These are phyloP conservation scores for Anguilla obscura DNA, from an alignment of 2,797 vertebrate species.

Conservation along the genomic window DNA sequence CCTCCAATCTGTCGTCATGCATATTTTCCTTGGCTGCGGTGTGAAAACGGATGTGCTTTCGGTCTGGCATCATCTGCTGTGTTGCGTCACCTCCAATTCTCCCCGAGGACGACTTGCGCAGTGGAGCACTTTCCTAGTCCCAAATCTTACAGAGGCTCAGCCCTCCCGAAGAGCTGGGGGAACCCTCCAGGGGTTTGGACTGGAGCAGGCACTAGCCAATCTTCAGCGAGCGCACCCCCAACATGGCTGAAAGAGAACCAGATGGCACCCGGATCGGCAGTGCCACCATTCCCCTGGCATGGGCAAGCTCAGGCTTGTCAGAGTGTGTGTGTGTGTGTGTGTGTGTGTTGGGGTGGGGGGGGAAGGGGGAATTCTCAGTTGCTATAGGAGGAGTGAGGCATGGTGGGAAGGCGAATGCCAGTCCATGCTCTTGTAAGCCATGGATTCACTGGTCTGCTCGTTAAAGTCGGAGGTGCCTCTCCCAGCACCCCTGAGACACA, in stretches of 20 bases:
- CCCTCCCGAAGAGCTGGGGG: constrained; percentile 47
- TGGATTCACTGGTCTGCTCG: not conserved
- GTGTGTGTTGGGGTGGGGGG: not conserved
- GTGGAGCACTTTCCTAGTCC: constrained; percentile 46
- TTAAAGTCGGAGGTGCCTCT: not conserved
- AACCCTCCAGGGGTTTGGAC: constrained; percentile 52
- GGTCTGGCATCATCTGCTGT: constrained; percentile 52
- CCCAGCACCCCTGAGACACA: constrained; percentile 4
- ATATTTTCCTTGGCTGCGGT: constrained; percentile 27
- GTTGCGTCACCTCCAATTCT: constrained; percentile 51
- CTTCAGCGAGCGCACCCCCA: constrained; percentile 46
- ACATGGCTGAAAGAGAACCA: constrained; percentile 57
- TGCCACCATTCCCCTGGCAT: constrained; percentile 62
- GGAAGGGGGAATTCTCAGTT: constrained; percentile 4
- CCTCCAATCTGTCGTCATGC: constrained; percentile 28
- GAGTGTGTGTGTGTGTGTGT: constrained; percentile 31
- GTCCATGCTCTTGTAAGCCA: constrained; percentile 43
- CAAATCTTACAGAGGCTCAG: constrained; percentile 44
- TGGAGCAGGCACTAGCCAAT: constrained; percentile 56
- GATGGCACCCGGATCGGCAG: constrained; percentile 59
- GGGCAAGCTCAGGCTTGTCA: constrained; percentile 66
- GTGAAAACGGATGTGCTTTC: constrained; percentile 30
- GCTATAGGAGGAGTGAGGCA: constrained; percentile 20
- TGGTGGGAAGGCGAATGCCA: constrained; percentile 44
- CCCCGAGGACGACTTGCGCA: constrained; percentile 43